Base-by-base conservation (phyloP, 2,888 invertebrate species). In the Sarcophaga caerulescens region DNA sequence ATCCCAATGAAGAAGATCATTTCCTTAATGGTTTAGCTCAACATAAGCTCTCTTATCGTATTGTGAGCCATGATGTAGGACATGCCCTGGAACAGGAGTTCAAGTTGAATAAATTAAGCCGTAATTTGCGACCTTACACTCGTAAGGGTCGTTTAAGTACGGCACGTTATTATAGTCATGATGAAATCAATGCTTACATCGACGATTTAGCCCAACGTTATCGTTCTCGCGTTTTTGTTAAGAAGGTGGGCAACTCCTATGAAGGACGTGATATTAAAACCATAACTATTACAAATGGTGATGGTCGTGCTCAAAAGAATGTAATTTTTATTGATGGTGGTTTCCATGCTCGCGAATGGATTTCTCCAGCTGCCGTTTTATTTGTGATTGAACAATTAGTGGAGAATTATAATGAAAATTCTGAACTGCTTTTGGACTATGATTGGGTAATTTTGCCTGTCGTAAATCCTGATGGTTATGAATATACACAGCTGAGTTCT, bases 401-500 rank as follows among this genome's bases (percentile, higher is more conserved):
- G 0, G 94, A 94, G 89, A 94, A 95, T 89, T 91, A 91, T 52
- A 89, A 91, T 3, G 85, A 88, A 17, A 93, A 94, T 85, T 89
- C 89, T 0, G 92, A 94, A 62, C 90, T 96, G 0, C 90, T 95
- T 2, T 90, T 94, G 21, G 92, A 94, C 65, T 94, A 95, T 45
- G 96, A 96, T 90, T 96, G 96, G 95, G 94, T 95, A 73, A 93
- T 96, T 44, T 87, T 96, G 74, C 96, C 96, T 0, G 91, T 95
- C 4, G 94, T 95, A 12, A 96, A 96, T 91, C 95, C 96, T 4
- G 96, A 96, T 91, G 96, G 96, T 0, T 96, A 96, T 89, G 95
- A 95, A 88, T 95, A 93, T 90, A 93, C 95, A 0, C 95, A 94
- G 81, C 93, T 91, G 1, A 84, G 87, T 8, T 88, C 86, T 0